Evolutionary conservation across 2,797 vertebrate genomes (phyloP), one percentile per base, ranked within the genome.

Genomic region (Channallabes apus): DNA sequence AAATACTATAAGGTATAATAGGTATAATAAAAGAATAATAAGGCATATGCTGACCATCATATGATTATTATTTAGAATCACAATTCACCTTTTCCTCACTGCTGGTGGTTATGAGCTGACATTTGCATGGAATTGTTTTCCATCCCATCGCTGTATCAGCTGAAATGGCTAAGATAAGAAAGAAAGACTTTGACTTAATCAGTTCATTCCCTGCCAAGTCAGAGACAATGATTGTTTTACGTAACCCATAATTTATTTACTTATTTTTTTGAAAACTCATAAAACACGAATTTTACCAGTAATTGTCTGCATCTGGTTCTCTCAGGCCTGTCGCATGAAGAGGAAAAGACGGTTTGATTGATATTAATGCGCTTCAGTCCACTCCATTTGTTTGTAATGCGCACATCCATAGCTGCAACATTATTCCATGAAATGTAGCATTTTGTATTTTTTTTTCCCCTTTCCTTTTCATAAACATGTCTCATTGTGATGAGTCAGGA

Each of bases 51-150:
- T 89, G 86, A 92, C 88, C 89, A 87, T 90, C 88, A 81, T 85
- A 86, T 92, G 91, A 92, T 92, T 90, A 90, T 90, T 88, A 86
- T 86, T 87, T 86, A 89, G 90, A 94, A 94, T 94, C 94, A 94
- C 90, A 94, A 92, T 90, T 90, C 87, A 89, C 89, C 89, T 91
- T 89, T 79, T 88, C 86, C 89, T 86, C 86, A 89, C 87, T 92
- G 91, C 89, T 80, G 27, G 86, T 85, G 88, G 88, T 90, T 86
- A 84, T 88, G 87, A 87, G 75, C 67, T 32, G 54, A 38, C 1
- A 27, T 67, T 83, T 77, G 82, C 88, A 87, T 84, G 78, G 82
- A 88, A 91, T 92, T 91, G 91, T 93, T 93, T 92, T 90, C 56
- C 87, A 89, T 88, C 65, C 78, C 86, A 76, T 88, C 87, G 82